A percentile compares a stretch with the other conserved stretches of the same genome.
phyloP scores from a whole-genome alignment of 2,797 vertebrate genomes.

The Picus viridis region DNA sequence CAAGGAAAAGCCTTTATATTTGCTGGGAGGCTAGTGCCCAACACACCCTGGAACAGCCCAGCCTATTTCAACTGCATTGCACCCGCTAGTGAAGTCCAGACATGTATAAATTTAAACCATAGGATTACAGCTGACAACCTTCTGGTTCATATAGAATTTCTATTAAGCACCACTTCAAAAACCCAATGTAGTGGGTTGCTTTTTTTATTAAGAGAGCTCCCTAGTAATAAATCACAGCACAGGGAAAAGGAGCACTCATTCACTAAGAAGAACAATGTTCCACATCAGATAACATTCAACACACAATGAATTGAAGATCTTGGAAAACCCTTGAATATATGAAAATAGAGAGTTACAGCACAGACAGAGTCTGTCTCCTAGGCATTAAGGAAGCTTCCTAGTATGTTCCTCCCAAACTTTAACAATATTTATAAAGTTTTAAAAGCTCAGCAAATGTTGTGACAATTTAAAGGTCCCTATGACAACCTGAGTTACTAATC shows the following conservation, averaged over 20 bases:
- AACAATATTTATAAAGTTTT: not conserved
- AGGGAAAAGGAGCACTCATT: not conserved
- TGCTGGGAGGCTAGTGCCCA: not conserved
- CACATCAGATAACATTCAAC: not conserved
- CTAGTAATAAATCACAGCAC: not conserved
- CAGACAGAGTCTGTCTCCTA: not conserved
- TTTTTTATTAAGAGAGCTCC: not conserved
- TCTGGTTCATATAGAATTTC: not conserved
- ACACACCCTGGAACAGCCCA: accelerated
- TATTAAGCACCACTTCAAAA: not conserved
- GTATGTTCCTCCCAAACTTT: not conserved
- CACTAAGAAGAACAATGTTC: accelerated
- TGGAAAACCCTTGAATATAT: not conserved
- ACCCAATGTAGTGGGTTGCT: too few species aligned
- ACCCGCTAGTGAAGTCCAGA: not conserved
- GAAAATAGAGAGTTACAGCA: not conserved
- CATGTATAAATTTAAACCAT: accelerated
- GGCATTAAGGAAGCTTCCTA: not conserved
- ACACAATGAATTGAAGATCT: not conserved
- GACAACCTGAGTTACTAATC: not conserved
- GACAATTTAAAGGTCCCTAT: not conserved
- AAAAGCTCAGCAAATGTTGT: not conserved
- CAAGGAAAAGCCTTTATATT: not conserved
- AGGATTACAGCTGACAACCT: not conserved
- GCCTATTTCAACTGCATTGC: accelerated